Evolutionary conservation across 1,140 invertebrate genomes (phyloP).

Genomic region (Whitmania pigra): DNA sequence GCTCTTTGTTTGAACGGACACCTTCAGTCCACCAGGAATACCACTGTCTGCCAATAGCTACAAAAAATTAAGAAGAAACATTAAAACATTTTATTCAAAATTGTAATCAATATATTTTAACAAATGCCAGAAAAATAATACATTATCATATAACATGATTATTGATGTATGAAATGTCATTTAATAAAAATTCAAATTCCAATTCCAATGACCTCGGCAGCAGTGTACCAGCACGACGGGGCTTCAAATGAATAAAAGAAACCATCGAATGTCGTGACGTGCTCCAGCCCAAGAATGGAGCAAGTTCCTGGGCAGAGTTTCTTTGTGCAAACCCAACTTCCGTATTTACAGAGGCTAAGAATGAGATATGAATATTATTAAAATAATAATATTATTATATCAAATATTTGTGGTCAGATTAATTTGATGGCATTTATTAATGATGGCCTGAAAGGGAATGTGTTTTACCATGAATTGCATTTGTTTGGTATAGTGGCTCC

Average conservation of each 20-base stretch:
- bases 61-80: no score
- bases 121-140: not conserved
- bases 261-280: conserved; percentile 27
- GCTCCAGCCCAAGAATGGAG: conserved; percentile 46
- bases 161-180: not conserved
- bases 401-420: not conserved
- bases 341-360: conserved; percentile 1
- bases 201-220: conserved; percentile 22
- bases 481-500: not conserved
- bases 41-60: no score
- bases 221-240: conserved; percentile 24
- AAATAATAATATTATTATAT: not conserved
- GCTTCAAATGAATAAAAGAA: conserved; percentile 24
- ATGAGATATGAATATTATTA: not conserved
- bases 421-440: not conserved
- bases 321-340: conserved; percentile 11
- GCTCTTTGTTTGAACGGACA: no score
- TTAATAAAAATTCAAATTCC: not conserved
- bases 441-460: not conserved
- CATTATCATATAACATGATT: not conserved
- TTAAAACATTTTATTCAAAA: not conserved
- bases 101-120: not conserved
- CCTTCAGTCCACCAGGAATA: no score
- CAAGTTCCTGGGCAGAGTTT: conserved; percentile 34
- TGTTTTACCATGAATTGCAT: not conserved